Evolutionary conservation across 2,888 invertebrate species (phyloP), one percentile per base, ranked within the genome.

Genomic region (Hydropsyche betteni): DNA sequence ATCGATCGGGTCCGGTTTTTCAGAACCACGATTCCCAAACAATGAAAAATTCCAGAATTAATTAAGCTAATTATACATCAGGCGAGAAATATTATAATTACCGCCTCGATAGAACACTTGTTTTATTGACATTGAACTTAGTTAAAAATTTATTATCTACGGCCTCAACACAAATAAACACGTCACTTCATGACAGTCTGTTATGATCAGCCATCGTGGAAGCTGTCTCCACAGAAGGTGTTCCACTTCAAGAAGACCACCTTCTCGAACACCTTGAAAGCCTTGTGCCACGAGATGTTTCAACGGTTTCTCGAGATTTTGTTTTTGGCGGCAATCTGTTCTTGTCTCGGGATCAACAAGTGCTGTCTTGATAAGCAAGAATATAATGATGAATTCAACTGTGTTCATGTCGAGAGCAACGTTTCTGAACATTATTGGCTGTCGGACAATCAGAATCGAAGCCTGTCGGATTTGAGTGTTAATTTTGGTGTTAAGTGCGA

Each of bases 351-450:
- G 8, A 64, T 78, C 33, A 79, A 79, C 76, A 79, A 79, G 74
- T 79, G 79, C 24, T 79, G 79, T 68, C 16, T 55, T 24, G 74
- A 64, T 34, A 72, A 70, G 24, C 52, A 77, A 69, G 55, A 69
- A 51, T 77, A 76, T 36, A 50, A 77, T 24, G 58, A 68, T 36
- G 64, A 44, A 4, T 53, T 76, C 5, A 51, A 69, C 51, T 79
- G 79, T 44, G 69, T 74, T 4, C 69, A 58, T 33, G 34, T 73
- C 14, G 14, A 58, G 33, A 58, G 16, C 5, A 33, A 34, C 10
- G 71, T 10, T 24, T 16, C 34, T 8, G 33, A 24, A 51, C 16
- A 72, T 16, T 44, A 38, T 33, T 72, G 55, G 55, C 14, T 72
- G 4, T 58, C 72, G 7, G 74, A 74, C 12, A 58, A 38, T 12